These are phyloP conservation scores for Xerus inauris DNA, from an alignment of 2,113 vertebrate species.

Conservation along the genomic window DNA sequence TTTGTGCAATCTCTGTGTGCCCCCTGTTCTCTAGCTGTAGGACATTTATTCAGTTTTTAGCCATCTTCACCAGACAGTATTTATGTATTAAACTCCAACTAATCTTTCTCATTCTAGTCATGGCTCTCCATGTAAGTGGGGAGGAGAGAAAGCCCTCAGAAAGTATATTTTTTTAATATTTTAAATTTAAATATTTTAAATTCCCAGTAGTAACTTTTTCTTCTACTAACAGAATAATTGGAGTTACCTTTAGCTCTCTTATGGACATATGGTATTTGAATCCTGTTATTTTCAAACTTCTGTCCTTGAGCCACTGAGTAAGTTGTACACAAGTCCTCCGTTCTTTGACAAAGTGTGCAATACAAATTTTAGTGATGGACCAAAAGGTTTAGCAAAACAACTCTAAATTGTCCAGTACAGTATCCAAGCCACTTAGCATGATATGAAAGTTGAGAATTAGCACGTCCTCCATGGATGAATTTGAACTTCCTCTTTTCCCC, in stretches of 20 bases:
- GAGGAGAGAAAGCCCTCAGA: not conserved
- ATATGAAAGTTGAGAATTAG: slow-evolving; percentile 45
- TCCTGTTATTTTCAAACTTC: not conserved
- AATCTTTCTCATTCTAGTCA: not conserved
- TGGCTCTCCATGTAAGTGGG: not conserved
- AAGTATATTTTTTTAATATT: not conserved
- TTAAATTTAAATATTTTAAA: not conserved
- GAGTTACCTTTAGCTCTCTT: not conserved
- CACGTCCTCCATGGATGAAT: not conserved
- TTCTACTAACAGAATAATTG: not conserved
- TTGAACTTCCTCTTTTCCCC: not conserved
- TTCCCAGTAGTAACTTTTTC: not conserved
- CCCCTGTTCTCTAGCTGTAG: slow-evolving; percentile 10
- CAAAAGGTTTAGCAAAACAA: not conserved
- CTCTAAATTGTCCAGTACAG: slow-evolving; percentile 33
- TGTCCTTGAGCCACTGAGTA: not conserved
- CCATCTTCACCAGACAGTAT: slow-evolving; percentile 33
- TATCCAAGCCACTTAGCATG: slow-evolving; percentile 14
- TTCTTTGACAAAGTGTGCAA: not conserved
- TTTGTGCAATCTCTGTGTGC: not conserved
- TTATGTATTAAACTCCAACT: slow-evolving; percentile 46
- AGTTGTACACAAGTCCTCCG: not conserved
- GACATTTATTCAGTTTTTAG: slow-evolving; percentile 43
- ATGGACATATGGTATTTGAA: not conserved
- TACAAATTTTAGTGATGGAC: not conserved